These are phyloP conservation scores for Nomada flava DNA, from an alignment of 2,888 invertebrate species.

Conservation along the genomic window DNA sequence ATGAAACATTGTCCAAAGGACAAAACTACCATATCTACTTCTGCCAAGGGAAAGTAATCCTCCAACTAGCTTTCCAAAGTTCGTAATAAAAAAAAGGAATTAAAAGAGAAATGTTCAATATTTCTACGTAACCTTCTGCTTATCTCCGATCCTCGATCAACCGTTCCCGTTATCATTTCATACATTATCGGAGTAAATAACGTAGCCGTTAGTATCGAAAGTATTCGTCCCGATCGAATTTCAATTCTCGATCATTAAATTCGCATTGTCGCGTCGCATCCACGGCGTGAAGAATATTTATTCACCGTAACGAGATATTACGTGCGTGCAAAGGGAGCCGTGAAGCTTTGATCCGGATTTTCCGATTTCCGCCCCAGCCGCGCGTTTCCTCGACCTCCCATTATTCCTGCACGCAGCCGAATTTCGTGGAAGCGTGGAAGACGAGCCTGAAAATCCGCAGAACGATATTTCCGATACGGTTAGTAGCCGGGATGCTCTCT, in stretches of 20 bases:
- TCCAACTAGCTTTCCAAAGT: too few relatives aligned
- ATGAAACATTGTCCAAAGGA: too few relatives aligned
- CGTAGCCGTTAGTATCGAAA: neutral
- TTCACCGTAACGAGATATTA: constrained; percentile 39
- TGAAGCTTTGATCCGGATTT: constrained; percentile 56
- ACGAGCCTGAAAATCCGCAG: constrained; percentile 54
- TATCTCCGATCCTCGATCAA: too few relatives aligned
- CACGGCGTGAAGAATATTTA: constrained; percentile 23
- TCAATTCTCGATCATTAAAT: constrained; percentile 21
- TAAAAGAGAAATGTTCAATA: too few relatives aligned
- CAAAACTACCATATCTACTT: too few relatives aligned
- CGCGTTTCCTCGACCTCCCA: constrained; percentile 36
- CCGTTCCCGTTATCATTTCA: too few relatives aligned
- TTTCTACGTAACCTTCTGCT: too few relatives aligned
- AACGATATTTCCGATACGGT: constrained; percentile 70
- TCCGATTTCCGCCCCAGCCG: constrained; percentile 55
- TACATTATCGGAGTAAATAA: neutral
- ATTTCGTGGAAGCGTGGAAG: constrained; percentile 35
- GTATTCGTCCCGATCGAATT: neutral
- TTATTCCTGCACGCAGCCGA: constrained; percentile 44
- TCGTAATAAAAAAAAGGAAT: too few relatives aligned
- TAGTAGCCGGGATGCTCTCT: constrained; percentile 57
- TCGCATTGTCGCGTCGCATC: constrained; percentile 3
- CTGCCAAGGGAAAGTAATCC: too few relatives aligned
- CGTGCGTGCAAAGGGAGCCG: constrained; percentile 19